phyloP scores from a whole-genome alignment of 2,888 invertebrate genomes.

The Sphaerophoria rueppellii region DNA sequence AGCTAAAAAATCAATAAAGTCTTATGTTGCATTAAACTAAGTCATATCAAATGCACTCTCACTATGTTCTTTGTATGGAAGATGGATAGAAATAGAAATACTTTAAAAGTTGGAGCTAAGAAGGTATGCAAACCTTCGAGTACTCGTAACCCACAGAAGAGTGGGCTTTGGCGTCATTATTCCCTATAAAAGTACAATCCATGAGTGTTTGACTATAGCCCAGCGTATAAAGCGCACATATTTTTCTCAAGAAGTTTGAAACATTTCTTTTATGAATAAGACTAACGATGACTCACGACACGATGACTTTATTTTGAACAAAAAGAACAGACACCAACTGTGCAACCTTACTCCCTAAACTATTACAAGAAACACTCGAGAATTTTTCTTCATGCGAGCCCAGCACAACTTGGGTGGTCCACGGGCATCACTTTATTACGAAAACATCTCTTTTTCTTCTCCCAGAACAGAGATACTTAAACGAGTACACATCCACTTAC shows the following conservation, averaged over 20 bases:
- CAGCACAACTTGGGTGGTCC: slow-evolving; percentile 71
- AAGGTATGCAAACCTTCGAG: slow-evolving; percentile 61
- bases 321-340: not conserved
- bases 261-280: too few relatives aligned
- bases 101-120: slow-evolving; percentile 17
- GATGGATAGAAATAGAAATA: slow-evolving; percentile 23
- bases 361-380: slow-evolving; percentile 40
- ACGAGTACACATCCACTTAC: slow-evolving; percentile 73
- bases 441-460: slow-evolving; percentile 73
- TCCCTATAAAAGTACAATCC: slow-evolving; percentile 53
- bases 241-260: too few relatives aligned
- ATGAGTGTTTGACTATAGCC: slow-evolving; percentile 18
- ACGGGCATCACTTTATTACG: slow-evolving; percentile 73
- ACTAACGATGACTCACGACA: too few relatives aligned
- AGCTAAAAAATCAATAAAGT: slow-evolving; percentile 32
- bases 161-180: slow-evolving; percentile 60
- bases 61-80: not conserved
- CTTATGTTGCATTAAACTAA: slow-evolving; percentile 5
- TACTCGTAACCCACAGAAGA: slow-evolving; percentile 62
- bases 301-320: too few relatives aligned
- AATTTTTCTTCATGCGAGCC: slow-evolving; percentile 62
- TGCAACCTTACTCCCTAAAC: not conserved
- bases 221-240: not conserved
- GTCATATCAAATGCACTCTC: not conserved
- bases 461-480: slow-evolving; percentile 65